These are phyloP conservation scores for Himalopsyche kuldschensis DNA, from an alignment of 2,888 invertebrate species.

Conservation along the genomic window DNA sequence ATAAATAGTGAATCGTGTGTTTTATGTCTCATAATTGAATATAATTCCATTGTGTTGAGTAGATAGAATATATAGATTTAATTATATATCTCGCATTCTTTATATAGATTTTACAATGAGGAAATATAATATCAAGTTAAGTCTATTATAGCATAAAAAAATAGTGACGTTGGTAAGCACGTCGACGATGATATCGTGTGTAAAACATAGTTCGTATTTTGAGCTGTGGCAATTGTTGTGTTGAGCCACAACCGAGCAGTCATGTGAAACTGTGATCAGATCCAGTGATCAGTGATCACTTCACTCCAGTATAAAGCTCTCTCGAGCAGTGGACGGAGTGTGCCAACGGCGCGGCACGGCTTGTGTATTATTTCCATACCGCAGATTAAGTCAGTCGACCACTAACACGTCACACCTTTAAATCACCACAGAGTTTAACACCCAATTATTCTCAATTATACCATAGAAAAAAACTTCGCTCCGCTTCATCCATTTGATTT, in stretches of 20 bases:
- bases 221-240: background rate
- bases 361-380: background rate
- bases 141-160: too few species aligned
- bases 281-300: background rate
- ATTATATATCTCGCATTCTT: too few species aligned
- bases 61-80: too few species aligned
- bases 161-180: too few species aligned
- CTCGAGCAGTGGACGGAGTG: background rate
- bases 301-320: background rate
- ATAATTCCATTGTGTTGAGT: too few species aligned
- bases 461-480: background rate
- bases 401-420: background rate
- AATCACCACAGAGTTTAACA: background rate
- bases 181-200: too few species aligned
- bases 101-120: too few species aligned
- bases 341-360: background rate
- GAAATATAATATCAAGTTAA: too few species aligned
- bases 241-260: background rate
- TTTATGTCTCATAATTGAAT: too few species aligned
- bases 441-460: background rate
- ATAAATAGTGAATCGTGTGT: too few species aligned
- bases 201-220: background rate
- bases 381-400: background rate
- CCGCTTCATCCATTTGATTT: background rate
- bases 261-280: background rate